Evolutionary conservation across 1,140 invertebrate genomes (phyloP), one percentile per base, ranked within the genome.

Genomic region (Meloidogyne chitwoodi): DNA sequence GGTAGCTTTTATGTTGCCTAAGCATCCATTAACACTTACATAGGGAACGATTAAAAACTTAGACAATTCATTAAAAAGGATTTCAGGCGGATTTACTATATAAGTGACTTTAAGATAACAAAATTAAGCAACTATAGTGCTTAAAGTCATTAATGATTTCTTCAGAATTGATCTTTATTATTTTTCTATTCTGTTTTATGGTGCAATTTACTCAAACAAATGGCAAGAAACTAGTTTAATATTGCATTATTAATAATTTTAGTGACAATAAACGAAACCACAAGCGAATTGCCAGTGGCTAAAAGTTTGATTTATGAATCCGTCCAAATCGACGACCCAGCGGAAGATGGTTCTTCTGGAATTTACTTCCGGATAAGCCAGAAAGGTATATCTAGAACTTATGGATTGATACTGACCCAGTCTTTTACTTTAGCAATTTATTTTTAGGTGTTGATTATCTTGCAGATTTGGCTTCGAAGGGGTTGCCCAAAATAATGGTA

Each of bases 281-380:
- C 19, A 71, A 38, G 4, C 34, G 34, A 10, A 10, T 38, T n/a
- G 6, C 6, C 48, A 56, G 3, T n/a, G 48, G 10, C 19, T 56
- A 56, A 56, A 56, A 8, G 48, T 14, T 19, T 64, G 27, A 22
- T 68, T 26, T 81, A 81, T 48, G 76, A 81, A 29, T 56, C 80
- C 3, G 81, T 81, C 8, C 38, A 56, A 24, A 81, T 81, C 29
- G 56, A 82, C 41, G 80, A 81, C 64, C 81, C 81, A n/a, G 78
- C 80, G n/a, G 64, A 82, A 22, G 26, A 83, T 66, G 68, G 63
- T 27, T 71, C 77, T 22, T 76, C 80, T 41, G 80, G 80, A 29
- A 78, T 81, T 66, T 81, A 81, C 29, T 81, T 83, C 44, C 31
- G 79, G 4, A 83, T 80, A 31, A 79, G 75, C 34, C 79, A 80